Conservation (phyloP, 2,113 vertebrate genomes). For the Fukomys damarensis region DNA sequence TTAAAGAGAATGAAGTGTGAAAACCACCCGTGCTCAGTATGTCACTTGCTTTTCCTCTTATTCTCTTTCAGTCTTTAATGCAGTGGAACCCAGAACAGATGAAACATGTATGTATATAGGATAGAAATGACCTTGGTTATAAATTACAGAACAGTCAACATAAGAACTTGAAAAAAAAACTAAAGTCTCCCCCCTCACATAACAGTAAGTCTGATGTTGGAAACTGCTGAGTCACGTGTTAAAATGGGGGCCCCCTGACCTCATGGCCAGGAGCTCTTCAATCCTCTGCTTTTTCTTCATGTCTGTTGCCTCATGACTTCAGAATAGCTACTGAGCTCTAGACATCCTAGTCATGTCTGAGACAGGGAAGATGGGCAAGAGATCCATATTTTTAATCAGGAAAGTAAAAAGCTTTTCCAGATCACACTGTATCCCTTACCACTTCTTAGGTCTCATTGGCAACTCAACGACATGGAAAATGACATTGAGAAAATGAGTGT, state of each 20-base stretch:
- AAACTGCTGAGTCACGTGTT: neutral
- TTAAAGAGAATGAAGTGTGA: slow-evolving; percentile 11
- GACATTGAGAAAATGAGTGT: slow-evolving; percentile 28
- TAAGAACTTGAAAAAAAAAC: neutral
- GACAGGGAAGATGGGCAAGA: neutral
- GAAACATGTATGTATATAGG: neutral
- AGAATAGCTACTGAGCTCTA: slow-evolving; percentile 39
- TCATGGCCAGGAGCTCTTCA: neutral
- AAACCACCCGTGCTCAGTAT: neutral
- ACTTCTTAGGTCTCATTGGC: neutral
- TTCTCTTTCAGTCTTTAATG: neutral
- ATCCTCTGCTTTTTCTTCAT: neutral
- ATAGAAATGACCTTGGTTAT: neutral
- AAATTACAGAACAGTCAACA: slow-evolving; percentile 34
- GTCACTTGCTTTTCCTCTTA: slow-evolving; percentile 7
- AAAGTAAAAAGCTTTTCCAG: slow-evolving; percentile 25
- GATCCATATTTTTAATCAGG: neutral
- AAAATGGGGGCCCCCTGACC: neutral
- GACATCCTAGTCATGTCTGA: neutral
- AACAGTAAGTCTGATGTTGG: neutral
- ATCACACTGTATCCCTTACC: neutral
- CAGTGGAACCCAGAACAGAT: neutral
- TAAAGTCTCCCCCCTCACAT: neutral
- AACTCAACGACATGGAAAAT: neutral
- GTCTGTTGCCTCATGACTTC: slow-evolving; percentile 18